phyloP scores from a whole-genome alignment of 2,888 invertebrate species.

The Xanthorhoe designata region DNA sequence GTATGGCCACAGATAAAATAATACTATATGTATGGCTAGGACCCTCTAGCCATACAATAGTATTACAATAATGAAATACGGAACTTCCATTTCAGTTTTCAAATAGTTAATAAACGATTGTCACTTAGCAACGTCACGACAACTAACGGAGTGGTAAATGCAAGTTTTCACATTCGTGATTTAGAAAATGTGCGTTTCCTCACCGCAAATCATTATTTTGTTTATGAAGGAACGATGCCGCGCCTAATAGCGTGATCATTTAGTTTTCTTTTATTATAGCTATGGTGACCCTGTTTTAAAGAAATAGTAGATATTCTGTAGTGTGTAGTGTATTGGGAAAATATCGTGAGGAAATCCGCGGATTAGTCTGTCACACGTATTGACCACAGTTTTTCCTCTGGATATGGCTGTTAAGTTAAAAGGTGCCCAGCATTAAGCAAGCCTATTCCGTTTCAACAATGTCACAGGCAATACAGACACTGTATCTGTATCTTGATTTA shows the following conservation, averaged over 20 bases:
- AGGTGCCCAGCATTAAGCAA: too few relatives aligned
- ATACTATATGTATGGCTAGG: too few relatives aligned
- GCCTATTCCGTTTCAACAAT: too few relatives aligned
- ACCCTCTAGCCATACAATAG: too few relatives aligned
- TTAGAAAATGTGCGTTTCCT: conserved; percentile 73
- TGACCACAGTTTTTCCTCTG: too few relatives aligned
- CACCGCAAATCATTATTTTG: conserved; percentile 82
- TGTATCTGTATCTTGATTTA: too few relatives aligned
- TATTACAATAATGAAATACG: too few relatives aligned
- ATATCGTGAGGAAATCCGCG: neutral
- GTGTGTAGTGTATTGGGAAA: neutral
- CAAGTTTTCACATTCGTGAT: conserved; percentile 78
- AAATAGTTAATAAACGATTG: conserved; percentile 50
- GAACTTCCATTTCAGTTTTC: too few relatives aligned
- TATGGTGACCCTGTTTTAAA: conserved; percentile 1
- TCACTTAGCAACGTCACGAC: conserved; percentile 53
- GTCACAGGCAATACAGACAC: too few relatives aligned
- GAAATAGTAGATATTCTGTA: conserved; percentile 5
- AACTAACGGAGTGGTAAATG: conserved; percentile 60
- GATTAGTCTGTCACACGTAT: too few relatives aligned
- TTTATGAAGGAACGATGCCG: conserved; percentile 60
- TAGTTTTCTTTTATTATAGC: conserved; percentile 62
- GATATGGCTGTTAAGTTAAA: too few relatives aligned
- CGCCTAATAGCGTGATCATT: conserved; percentile 64
- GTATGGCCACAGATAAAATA: too few relatives aligned